Conservation (phyloP, 2,797 vertebrate species). For the Alosa sapidissima region DNA sequence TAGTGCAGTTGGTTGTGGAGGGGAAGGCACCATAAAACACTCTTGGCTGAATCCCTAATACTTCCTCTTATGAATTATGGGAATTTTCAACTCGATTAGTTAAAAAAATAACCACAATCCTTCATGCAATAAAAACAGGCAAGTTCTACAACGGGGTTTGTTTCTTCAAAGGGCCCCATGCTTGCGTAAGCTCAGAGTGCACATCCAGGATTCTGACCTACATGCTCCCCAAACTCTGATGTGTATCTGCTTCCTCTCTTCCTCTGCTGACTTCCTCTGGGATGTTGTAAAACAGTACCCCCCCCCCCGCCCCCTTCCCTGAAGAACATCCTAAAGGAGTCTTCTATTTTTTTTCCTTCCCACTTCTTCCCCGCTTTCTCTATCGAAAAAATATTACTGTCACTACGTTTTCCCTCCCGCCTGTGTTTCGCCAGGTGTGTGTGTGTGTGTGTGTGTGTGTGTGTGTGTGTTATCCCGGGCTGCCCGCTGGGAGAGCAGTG, state of each 20-base stretch:
- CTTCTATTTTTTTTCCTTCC: not conserved
- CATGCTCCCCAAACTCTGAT: constrained; percentile 12
- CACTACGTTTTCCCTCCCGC: constrained; percentile 1
- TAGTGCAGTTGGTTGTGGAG: not conserved
- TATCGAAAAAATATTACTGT: not conserved
- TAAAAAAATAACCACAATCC: constrained; percentile 1
- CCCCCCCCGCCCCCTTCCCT: not conserved
- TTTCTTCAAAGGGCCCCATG: constrained; percentile 15
- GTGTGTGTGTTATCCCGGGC: constrained; percentile 57
- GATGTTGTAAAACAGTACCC: constrained; percentile 21
- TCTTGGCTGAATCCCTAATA: constrained; percentile 3
- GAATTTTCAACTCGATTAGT: constrained; percentile 24
- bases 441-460: not conserved
- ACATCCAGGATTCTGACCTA: constrained; percentile 23
- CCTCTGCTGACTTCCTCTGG: not conserved
- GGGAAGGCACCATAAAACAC: not conserved
- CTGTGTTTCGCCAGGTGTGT: constrained; percentile 56
- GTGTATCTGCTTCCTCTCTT: not conserved
- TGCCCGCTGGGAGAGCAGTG: constrained; percentile 59
- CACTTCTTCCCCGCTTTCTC: not conserved
- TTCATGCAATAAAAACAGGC: constrained; percentile 14
- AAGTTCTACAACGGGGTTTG: constrained; percentile 4
- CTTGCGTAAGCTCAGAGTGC: not conserved
- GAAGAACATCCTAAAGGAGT: not conserved
- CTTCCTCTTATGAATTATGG: constrained; percentile 22